Conservation (phyloP, 2,888 invertebrate genomes). For the Augochlorella aurata region DNA sequence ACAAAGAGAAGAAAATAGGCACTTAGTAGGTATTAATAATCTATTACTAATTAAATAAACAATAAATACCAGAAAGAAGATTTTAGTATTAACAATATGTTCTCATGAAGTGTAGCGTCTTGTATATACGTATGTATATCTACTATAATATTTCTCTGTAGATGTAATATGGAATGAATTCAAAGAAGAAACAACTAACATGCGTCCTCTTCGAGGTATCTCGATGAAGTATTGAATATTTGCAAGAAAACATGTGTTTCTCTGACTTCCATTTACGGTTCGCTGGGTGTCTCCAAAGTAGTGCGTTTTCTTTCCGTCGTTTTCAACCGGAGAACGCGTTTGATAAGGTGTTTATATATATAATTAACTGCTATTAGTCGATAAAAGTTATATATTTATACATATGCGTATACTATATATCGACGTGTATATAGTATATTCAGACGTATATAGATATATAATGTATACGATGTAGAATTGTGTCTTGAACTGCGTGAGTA, state of each 20-base stretch:
- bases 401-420: constrained; percentile 39
- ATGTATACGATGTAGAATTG: constrained; percentile 41
- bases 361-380: constrained; percentile 22
- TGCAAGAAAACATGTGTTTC: constrained; percentile 35
- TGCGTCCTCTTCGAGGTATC: constrained; percentile 68
- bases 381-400: constrained; percentile 45
- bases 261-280: constrained; percentile 34
- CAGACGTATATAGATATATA: constrained; percentile 38
- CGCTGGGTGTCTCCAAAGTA: constrained; percentile 7
- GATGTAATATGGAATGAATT: constrained; percentile 71
- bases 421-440: constrained; percentile 41
- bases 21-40: constrained; percentile 71
- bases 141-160: constrained; percentile 79
- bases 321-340: constrained; percentile 20
- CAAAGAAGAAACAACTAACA: constrained; percentile 21
- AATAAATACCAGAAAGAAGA: constrained; percentile 75
- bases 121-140: constrained; percentile 80
- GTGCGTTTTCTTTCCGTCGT: constrained; percentile 17
- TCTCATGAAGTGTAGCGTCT: constrained; percentile 81
- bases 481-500: constrained; percentile 26
- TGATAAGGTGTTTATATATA: constrained; percentile 38
- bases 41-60: constrained; percentile 70
- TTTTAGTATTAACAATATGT: constrained; percentile 80
- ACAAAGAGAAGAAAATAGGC: constrained; percentile 57
- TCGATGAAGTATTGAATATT: constrained; percentile 62